These are phyloP conservation scores for Cheilosia vulpina DNA, from an alignment of 2,888 invertebrate species.

Conservation along the genomic window DNA sequence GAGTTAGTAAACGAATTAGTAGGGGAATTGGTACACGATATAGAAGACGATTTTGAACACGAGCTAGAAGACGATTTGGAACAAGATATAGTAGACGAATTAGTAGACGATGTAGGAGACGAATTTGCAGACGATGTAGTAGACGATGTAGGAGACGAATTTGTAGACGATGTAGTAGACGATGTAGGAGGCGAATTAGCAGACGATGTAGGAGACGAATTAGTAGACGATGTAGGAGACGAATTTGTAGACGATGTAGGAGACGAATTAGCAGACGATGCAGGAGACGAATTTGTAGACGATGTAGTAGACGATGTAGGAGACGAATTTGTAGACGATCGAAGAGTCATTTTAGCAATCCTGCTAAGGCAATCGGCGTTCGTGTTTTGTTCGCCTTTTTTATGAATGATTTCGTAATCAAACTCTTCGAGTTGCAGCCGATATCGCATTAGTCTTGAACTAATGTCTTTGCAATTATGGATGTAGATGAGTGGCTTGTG, in stretches of 20 bases:
- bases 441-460: not conserved
- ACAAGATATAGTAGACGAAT: too few relatives aligned
- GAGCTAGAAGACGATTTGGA: not conserved
- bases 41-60: not conserved
- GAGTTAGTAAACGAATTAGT: too few relatives aligned
- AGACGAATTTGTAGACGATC: not conserved
- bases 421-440: not conserved
- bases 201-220: not conserved
- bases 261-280: not conserved
- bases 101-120: too few relatives aligned
- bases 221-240: not conserved
- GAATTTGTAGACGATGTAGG: too few relatives aligned
- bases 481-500: conserved; percentile 13
- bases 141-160: too few relatives aligned
- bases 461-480: not conserved
- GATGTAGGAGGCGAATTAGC: too few relatives aligned
- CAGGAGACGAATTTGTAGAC: not conserved
- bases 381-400: too few relatives aligned
- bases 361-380: too few relatives aligned
- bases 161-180: too few relatives aligned
- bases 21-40: not conserved
- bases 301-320: not conserved
- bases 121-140: not conserved
- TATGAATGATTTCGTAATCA: too few relatives aligned
- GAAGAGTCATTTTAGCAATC: too few relatives aligned